Evolutionary conservation across 2,113 vertebrate genomes (phyloP).

Genomic region (Lamprotornis superbus): DNA sequence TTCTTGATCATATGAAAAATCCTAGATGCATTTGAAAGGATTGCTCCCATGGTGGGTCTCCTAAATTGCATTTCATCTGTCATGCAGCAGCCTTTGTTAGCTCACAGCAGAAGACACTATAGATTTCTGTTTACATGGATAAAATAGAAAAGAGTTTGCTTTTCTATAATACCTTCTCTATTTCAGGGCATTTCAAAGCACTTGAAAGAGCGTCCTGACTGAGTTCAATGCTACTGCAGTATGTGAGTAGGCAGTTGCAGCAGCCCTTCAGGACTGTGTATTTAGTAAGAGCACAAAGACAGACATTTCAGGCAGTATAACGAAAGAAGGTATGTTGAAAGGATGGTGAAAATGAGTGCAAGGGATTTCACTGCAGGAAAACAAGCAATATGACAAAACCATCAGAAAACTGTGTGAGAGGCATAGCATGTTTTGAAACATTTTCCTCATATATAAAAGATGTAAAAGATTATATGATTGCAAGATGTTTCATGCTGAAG

Average conservation of each 20-base stretch:
- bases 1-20: neutral
- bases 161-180: slow-evolving; percentile 11
- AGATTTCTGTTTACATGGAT: slow-evolving; percentile 62
- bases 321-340: neutral
- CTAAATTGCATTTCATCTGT: slow-evolving; percentile 42
- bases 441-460: slow-evolving; percentile 11
- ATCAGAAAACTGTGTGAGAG: neutral
- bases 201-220: slow-evolving; percentile 9
- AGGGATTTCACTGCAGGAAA: neutral
- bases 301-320: neutral
- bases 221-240: slow-evolving; percentile 20
- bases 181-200: slow-evolving; percentile 47
- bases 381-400: slow-evolving; percentile 11
- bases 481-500: neutral
- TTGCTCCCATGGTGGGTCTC: neutral
- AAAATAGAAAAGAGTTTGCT: slow-evolving; percentile 33
- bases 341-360: neutral
- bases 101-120: slow-evolving; percentile 12
- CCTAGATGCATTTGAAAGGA: slow-evolving; percentile 12
- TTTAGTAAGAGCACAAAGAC: slow-evolving; percentile 29
- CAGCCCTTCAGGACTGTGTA: slow-evolving; percentile 7
- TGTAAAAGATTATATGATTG: neutral
- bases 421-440: neutral
- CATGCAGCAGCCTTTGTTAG: slow-evolving; percentile 38
- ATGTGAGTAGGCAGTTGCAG: slow-evolving; percentile 3